These are phyloP conservation scores for Bolborhynchus lineola DNA, from an alignment of 2,113 vertebrate genomes.

Conservation along the genomic window DNA sequence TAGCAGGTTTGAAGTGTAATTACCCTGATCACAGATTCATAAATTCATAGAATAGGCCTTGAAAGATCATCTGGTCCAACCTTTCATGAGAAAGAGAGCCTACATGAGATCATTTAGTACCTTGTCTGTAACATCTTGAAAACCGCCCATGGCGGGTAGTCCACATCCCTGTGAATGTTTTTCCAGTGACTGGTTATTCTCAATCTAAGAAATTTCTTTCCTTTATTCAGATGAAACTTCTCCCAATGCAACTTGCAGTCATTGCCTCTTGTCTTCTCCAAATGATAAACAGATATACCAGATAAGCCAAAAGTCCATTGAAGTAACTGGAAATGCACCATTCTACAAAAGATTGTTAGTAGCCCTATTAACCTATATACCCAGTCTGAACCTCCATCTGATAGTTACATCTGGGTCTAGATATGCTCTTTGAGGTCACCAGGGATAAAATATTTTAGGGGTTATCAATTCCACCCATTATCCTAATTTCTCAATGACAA, in stretches of 20 bases:
- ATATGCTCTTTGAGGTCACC: neutral
- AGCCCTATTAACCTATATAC: neutral
- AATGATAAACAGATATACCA: neutral
- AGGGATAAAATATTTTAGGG: neutral
- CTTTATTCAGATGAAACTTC: neutral
- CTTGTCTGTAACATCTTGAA: neutral
- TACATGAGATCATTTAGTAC: neutral
- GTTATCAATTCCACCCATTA: neutral
- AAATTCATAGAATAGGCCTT: neutral
- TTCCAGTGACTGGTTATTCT: neutral
- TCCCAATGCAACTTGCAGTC: rapidly evolving
- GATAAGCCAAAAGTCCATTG: neutral
- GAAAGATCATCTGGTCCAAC: neutral
- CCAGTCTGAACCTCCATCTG: rapidly evolving
- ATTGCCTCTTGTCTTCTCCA: neutral
- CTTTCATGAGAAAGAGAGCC: neutral
- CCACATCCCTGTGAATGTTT: neutral
- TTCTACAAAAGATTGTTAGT: neutral
- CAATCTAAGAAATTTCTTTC: neutral
- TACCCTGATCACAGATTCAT: neutral
- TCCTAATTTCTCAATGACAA: neutral
- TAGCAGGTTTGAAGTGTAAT: neutral
- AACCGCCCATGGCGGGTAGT: neutral
- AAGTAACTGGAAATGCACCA: neutral
- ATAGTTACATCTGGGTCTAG: neutral